These are phyloP conservation scores for Eufriesea mexicana DNA, from an alignment of 1,140 invertebrate species.

Conservation along the genomic window DNA sequence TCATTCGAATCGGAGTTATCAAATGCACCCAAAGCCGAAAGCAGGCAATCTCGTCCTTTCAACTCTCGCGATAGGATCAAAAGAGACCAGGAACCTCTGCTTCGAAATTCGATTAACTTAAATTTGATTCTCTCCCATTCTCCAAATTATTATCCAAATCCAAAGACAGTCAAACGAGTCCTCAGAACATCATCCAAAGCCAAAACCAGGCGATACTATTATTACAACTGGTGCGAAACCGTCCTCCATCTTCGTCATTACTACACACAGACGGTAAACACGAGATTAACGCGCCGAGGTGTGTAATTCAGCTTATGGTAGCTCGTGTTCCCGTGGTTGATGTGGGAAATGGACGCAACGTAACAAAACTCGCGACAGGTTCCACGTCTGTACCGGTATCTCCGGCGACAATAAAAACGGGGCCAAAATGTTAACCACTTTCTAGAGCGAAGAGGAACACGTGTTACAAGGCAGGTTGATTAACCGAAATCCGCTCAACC, in stretches of 20 bases:
- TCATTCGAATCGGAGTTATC: too few species aligned
- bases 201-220: conserved; percentile 27
- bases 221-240: conserved; percentile 21
- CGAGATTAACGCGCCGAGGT: conserved; percentile 48
- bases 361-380: conserved; percentile 27
- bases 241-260: conserved; percentile 13
- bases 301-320: background rate
- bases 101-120: too few species aligned
- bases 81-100: too few species aligned
- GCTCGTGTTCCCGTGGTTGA: background rate
- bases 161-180: too few species aligned
- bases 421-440: conserved; percentile 79
- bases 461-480: background rate
- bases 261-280: conserved; percentile 32
- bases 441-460: conserved; percentile 58
- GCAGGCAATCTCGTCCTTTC: too few species aligned
- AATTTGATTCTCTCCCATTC: too few species aligned
- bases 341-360: conserved; percentile 39
- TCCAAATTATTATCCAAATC: too few species aligned
- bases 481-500: background rate
- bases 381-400: conserved; percentile 12
- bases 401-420: conserved; percentile 65
- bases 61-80: too few species aligned
- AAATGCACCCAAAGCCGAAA: too few species aligned
- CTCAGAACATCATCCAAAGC: too few species aligned